phyloP scores from a whole-genome alignment of 2,888 invertebrate species.

The Aradus depressus region DNA sequence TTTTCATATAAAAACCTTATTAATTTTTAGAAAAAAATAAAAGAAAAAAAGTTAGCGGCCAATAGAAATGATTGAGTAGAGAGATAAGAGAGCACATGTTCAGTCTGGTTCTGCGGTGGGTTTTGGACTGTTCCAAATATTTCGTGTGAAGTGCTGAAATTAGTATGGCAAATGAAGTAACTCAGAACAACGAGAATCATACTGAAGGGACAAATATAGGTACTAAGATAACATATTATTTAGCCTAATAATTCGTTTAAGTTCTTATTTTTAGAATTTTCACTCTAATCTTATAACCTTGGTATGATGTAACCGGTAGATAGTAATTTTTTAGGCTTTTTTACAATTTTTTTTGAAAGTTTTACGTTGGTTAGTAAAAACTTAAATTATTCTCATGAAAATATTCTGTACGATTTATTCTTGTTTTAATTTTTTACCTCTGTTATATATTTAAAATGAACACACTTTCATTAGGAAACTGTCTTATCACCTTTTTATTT shows the following conservation, averaged over 20 bases:
- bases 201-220: conserved; percentile 7
- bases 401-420: too few species aligned
- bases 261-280: conserved; percentile 2
- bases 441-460: too few species aligned
- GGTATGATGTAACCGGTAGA: conserved; percentile 20
- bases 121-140: conserved; percentile 7
- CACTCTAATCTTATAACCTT: conserved; percentile 10
- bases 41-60: conserved; percentile 1
- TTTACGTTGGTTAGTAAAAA: too few species aligned
- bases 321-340: conserved; percentile 7
- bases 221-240: background rate
- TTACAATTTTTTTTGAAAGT: conserved; percentile 7
- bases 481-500: too few species aligned
- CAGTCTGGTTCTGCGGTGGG: conserved; percentile 19
- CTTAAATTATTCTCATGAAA: too few species aligned
- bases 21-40: too few species aligned
- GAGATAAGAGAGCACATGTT: conserved; percentile 26
- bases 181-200: conserved; percentile 10
- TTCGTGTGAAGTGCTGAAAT: conserved; percentile 3
- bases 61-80: conserved; percentile 9
- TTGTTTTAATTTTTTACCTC: too few species aligned
- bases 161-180: conserved; percentile 20
- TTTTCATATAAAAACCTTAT: too few species aligned
- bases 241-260: background rate
- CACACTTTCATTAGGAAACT: too few species aligned